Base-by-base conservation (phyloP, 2,888 invertebrate species). In the Amphiduros pacificus region DNA sequence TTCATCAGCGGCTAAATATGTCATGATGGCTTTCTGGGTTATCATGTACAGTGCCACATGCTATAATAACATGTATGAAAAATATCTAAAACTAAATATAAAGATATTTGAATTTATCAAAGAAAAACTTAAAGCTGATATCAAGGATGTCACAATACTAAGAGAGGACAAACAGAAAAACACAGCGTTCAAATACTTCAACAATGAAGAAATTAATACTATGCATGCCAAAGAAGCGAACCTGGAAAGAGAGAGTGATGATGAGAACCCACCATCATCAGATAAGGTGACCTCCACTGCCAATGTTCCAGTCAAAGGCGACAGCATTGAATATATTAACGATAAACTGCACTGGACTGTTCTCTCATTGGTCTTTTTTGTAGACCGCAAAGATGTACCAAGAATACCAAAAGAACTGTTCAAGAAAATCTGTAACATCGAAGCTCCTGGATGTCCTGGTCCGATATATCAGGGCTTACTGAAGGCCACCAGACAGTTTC, bases 381-480 rank as follows among this genome's bases (percentile, higher is more conserved):
- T 70, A 9, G 70, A 70, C 41, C 62, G 54, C 28, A 60, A 69
- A 48, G 79, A 81, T 61, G 76, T 76, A 1, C 77, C 79, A 0
- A 69, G 78, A 61, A 77, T 81, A 59, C 80, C 80, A 1, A 66
- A 75, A 20, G 67, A 74, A 20, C 64, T 80, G 17, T 81, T 79
- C 63, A 72, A 78, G 55, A 71, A 69, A 54, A 61, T 78, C 5
- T 80, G 79, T 59, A 71, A 78, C 54, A 73, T 79, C 0, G 66
- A 77, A 27, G 75, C 77, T 1, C 74, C 77, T 31, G 79, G 78
- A 3, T 78, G 77, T 2, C 80, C 80, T 0, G 80, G 80, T 0
- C 78, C 79, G 0, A 75, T 79, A 0, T 77, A 77, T 63, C 66
- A 74, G n/a, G 77, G 77, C 60, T 69, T 79, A 1, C 63, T 77